A percentile compares a stretch with the other conserved stretches of the same genome.
Conservation (phyloP, 2,888 invertebrate species). For the Mesochorus sp. region DNA sequence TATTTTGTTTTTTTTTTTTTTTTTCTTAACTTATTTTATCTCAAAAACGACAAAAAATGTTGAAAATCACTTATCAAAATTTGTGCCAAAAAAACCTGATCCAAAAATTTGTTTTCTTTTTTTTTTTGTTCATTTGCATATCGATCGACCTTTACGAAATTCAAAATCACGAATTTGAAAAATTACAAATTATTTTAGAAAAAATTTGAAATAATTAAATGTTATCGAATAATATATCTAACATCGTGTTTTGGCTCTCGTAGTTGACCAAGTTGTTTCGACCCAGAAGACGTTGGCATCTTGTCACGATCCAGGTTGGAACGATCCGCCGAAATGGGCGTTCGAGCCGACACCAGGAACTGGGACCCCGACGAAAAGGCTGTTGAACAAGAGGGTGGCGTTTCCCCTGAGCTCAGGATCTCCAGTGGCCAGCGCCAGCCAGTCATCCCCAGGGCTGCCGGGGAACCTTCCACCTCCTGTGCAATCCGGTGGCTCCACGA, state of each 20-base stretch:
- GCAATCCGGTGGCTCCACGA: constrained; percentile 56
- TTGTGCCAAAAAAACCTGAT: too few species aligned
- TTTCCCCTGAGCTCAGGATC: constrained; percentile 74
- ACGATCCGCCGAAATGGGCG: constrained; percentile 80
- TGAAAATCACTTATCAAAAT: too few species aligned
- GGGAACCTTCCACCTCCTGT: constrained; percentile 69
- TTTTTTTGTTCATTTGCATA: neutral
- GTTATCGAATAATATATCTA: neutral
- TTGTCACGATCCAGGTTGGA: constrained; percentile 78
- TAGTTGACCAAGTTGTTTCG: constrained; percentile 64
- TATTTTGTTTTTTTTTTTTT: neutral
- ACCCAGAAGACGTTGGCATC: constrained; percentile 75
- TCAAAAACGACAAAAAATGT: too few species aligned
- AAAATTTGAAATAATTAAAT: neutral
- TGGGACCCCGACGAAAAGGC: constrained; percentile 72
- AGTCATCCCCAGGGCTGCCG: constrained; percentile 33
- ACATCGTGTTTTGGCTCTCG: neutral
- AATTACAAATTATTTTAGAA: neutral
- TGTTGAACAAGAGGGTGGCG: constrained; percentile 78
- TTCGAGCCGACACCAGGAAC: constrained; percentile 56
- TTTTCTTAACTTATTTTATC: neutral
- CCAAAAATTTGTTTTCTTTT: too few species aligned
- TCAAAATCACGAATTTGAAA: neutral
- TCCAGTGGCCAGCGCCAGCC: constrained; percentile 20
- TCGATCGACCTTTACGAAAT: neutral